These are phyloP conservation scores for Carterocephalus palaemon DNA, from an alignment of 2,888 invertebrate species.

Conservation along the genomic window DNA sequence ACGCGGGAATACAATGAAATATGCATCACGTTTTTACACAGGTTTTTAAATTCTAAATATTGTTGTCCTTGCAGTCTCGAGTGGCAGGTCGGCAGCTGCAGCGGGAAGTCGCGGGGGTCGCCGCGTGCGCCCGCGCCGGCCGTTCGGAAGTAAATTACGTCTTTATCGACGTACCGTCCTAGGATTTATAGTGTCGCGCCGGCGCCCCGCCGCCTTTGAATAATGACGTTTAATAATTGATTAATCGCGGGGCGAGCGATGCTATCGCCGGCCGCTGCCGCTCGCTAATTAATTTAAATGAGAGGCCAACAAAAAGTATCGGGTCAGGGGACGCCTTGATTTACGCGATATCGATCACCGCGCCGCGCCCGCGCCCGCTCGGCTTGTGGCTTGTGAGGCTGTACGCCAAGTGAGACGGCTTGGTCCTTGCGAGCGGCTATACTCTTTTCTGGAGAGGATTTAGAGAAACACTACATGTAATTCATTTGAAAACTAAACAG, in stretches of 20 bases:
- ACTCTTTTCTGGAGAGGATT: too few relatives aligned
- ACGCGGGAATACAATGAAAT: too few relatives aligned
- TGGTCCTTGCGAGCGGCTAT: too few relatives aligned
- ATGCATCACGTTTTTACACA: too few relatives aligned
- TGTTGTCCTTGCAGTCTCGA: too few relatives aligned
- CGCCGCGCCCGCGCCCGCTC: conserved; percentile 1
- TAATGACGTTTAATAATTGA: conserved; percentile 73
- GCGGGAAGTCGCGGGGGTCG: neutral
- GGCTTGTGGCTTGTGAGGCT: too few relatives aligned
- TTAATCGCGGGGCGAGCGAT: conserved; percentile 54
- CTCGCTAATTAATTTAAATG: conserved; percentile 69
- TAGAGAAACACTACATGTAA: too few relatives aligned
- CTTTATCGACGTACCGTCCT: conserved; percentile 54
- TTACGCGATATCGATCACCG: conserved; percentile 45
- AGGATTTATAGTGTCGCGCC: conserved; percentile 44
- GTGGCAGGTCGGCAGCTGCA: too few relatives aligned
- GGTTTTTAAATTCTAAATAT: too few relatives aligned
- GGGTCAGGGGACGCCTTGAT: conserved; percentile 37
- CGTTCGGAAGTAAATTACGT: conserved; percentile 57
- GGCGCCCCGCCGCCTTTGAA: conserved; percentile 42
- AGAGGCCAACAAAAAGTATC: conserved; percentile 39
- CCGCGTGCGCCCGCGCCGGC: conserved; percentile 9
- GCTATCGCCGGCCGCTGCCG: conserved; percentile 42
- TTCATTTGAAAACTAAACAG: too few relatives aligned
- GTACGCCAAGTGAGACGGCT: too few relatives aligned